Evolutionary conservation across 2,797 vertebrate species (phyloP).

Genomic region (Girardinus metallicus): DNA sequence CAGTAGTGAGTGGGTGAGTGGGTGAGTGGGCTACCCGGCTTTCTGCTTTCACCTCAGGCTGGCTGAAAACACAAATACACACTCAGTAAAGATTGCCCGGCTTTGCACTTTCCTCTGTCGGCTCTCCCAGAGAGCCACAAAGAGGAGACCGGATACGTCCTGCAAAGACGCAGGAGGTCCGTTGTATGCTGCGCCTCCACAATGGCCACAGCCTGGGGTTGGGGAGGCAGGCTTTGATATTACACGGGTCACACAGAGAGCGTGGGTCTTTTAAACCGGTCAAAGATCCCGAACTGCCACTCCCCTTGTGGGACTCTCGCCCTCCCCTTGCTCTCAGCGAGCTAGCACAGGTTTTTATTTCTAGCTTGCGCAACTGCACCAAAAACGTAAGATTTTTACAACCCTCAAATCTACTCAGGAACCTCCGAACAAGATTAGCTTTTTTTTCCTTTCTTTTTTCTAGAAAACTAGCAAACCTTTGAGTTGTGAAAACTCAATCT

Average conservation of each 20-base stretch:
- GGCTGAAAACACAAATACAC: conserved; percentile 32
- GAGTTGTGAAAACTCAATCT: conserved; percentile 34
- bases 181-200: conserved; percentile 76
- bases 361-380: not conserved
- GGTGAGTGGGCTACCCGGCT: conserved; percentile 41
- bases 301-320: conserved; percentile 66
- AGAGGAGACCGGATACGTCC: conserved; percentile 77
- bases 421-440: not conserved
- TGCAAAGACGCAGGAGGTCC: conserved; percentile 82
- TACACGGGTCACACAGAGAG: conserved; percentile 82
- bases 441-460: not conserved
- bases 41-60: conserved; percentile 61
- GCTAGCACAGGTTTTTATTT: conserved; percentile 7
- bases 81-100: conserved; percentile 52
- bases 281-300: conserved; percentile 64
- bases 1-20: conserved; percentile 33
- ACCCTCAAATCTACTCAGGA: not conserved
- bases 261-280: conserved; percentile 72
- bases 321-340: conserved; percentile 62
- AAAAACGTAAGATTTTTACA: not conserved
- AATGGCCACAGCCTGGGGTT: conserved; percentile 81
- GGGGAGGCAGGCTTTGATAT: conserved; percentile 80
- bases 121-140: conserved; percentile 68
- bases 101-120: conserved; percentile 65
- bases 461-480: not conserved